Percentiles rank a stretch among this genome's conserved stretches.
Evolutionary conservation across 2,888 invertebrate species (phyloP).

Genomic region (Malthinus seriepunctatus): DNA sequence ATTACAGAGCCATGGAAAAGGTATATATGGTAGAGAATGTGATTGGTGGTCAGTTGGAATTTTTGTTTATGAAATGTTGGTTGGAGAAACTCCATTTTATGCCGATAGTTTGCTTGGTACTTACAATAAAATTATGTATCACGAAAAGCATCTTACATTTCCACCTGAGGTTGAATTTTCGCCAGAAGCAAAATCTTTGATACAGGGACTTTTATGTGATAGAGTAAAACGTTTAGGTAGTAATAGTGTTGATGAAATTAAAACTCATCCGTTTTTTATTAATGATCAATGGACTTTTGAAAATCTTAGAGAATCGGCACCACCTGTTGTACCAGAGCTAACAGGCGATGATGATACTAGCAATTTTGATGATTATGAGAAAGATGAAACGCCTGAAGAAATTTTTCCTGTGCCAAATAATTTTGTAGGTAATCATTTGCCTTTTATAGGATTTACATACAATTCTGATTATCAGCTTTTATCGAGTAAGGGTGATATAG

Average conservation of each 20-base stretch:
- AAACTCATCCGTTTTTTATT: conserved; percentile 90
- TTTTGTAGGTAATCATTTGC: conserved; percentile 97
- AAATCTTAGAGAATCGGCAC: conserved; percentile 89
- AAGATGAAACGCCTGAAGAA: conserved; percentile 90
- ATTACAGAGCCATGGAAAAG: conserved; percentile 89
- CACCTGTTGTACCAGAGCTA: conserved; percentile 96
- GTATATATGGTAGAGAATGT: conserved; percentile 96
- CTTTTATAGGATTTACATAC: conserved; percentile 96
- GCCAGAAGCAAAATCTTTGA: conserved; percentile 82
- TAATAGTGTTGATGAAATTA: conserved; percentile 93
- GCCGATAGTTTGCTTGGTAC: conserved; percentile 98
- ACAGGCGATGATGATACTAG: conserved; percentile 96
- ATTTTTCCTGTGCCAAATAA: conserved; percentile 96
- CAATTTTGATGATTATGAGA: conserved; percentile 97
- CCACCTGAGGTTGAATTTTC: conserved; percentile 96
- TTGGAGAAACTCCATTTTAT: conserved; percentile 98
- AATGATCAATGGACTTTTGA: conserved; percentile 99
- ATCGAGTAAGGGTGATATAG: conserved; percentile 59
- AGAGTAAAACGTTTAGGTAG: conserved; percentile 86
- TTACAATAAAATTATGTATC: conserved; percentile 98
- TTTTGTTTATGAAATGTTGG: conserved; percentile 97
- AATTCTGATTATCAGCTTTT: conserved; percentile 88
- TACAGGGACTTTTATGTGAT: conserved; percentile 93
- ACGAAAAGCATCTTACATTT: conserved; percentile 92
- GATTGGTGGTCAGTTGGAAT: conserved; percentile 99